Conservation (phyloP, 1,140 invertebrate species). For the Drosophila rhopaloa region DNA sequence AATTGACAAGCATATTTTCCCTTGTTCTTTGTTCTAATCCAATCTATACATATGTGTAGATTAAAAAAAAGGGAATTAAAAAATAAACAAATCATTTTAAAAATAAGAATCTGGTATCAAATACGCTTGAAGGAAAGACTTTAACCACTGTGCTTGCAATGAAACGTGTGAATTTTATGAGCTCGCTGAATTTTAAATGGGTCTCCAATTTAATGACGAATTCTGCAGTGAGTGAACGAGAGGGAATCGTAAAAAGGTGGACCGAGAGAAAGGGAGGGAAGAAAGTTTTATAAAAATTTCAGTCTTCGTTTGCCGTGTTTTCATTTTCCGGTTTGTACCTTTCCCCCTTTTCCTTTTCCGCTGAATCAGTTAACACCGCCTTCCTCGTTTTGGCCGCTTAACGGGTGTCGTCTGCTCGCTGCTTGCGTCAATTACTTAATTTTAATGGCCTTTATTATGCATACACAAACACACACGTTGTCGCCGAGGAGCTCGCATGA, state of each 20-base stretch:
- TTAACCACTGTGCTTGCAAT: constrained; percentile 25
- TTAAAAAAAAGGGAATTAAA: too few species aligned
- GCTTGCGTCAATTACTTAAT: constrained; percentile 69
- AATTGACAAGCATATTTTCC: too few species aligned
- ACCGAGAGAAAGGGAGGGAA: not conserved
- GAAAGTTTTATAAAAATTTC: constrained; percentile 18
- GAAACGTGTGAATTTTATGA: constrained; percentile 67
- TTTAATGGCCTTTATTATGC: constrained; percentile 71
- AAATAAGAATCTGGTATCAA: too few species aligned
- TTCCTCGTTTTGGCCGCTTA: not conserved
- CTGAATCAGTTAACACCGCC: constrained; percentile 23
- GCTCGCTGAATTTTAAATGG: constrained; percentile 60
- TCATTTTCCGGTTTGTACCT: constrained; percentile 60
- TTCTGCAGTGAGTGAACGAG: constrained; percentile 5
- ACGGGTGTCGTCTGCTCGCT: constrained; percentile 34
- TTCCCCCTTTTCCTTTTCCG: constrained; percentile 7
- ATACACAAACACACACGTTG: constrained; percentile 26
- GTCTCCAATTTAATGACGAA: constrained; percentile 62
- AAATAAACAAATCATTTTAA: too few species aligned
- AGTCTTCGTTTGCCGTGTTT: constrained; percentile 12
- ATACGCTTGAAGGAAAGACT: not conserved
- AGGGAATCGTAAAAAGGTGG: not conserved
- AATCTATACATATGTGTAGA: too few species aligned
- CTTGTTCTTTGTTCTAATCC: too few species aligned
- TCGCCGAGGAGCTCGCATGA: constrained; percentile 25